Conservation (phyloP, 2,113 vertebrate genomes). For the Toxotes jaculatrix region DNA sequence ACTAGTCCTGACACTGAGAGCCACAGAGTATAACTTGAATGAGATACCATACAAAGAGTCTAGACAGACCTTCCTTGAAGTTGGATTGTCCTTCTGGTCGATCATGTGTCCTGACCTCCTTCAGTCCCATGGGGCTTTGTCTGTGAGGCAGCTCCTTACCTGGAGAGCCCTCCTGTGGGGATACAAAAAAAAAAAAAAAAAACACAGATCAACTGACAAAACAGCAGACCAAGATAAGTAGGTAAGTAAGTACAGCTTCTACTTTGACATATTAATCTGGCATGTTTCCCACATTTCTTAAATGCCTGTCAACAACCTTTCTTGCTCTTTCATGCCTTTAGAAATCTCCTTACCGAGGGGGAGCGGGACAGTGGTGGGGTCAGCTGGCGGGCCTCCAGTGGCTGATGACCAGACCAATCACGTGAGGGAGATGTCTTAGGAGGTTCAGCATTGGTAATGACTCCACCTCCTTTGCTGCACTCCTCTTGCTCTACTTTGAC, state of each 20-base stretch:
- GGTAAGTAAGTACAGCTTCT: not conserved
- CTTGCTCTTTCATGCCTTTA: not conserved
- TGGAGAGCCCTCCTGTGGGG: constrained; percentile 82
- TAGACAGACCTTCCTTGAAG: constrained; percentile 87
- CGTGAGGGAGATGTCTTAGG: constrained; percentile 69
- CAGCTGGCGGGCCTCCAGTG: constrained; percentile 62
- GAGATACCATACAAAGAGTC: not conserved
- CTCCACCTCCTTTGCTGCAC: constrained; percentile 44
- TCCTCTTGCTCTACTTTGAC: constrained; percentile 90
- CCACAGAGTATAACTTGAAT: not conserved
- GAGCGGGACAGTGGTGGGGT: constrained; percentile 78
- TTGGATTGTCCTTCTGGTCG: constrained; percentile 87
- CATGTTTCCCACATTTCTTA: constrained; percentile 2
- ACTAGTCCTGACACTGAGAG: not conserved
- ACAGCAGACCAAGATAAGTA: not conserved
- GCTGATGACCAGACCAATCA: constrained; percentile 76
- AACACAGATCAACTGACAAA: constrained; percentile 3
- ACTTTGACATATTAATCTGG: not conserved
- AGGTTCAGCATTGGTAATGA: constrained; percentile 29
- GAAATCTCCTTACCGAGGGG: constrained; percentile 72
- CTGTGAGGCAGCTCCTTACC: constrained; percentile 75
- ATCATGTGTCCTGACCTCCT: constrained; percentile 79
- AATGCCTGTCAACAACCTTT: not conserved
- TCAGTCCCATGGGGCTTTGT: constrained; percentile 81
- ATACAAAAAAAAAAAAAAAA: not conserved